Evolutionary conservation across 1,140 invertebrate genomes (phyloP), one percentile per base, ranked within the genome.

Genomic region (Pemphigus obesinymphae): DNA sequence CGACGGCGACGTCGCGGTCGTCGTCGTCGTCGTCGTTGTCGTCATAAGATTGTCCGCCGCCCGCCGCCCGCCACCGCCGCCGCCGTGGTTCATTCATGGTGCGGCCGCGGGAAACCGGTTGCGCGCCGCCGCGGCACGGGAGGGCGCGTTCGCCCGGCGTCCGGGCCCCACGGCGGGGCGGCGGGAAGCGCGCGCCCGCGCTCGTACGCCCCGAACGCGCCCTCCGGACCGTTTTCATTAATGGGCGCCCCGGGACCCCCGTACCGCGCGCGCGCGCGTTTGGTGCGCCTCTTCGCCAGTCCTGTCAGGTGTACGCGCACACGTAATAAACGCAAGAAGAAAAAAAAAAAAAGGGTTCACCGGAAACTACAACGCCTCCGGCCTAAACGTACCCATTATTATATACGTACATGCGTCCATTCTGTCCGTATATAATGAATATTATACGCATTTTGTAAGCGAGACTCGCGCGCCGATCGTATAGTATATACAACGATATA

Each of bases 291-390:
- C 43, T 45, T n/a, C n/a, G n/a, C n/a, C 43, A 11, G 20, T 31
- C 6, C 53, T 23, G 20, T 29, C 76, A 80, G 55, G 76, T 63
- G 6, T 45, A 7, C 29, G 53, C 43, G 11, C 50, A 76, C 50
- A n/a, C 63, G 43, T 29, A 34, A 76, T 76, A 50, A 37, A 61
- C 15, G 61, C 29, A n/a, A 68, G 8, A 43, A 40, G 7, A 68
- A n/a, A n/a, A 10, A 26, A n/a, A 61, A 43, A 80, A 61, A 78
- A 80, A 80, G 76, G 76, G 53, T 80, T 80, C 76, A 80, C 76
- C 76, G 76, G 76, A 80, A 80, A 80, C 76, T 80, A 80, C 76
- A 80, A 80, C 76, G 76, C 76, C 76, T 80, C 37, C 76, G 76
- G 76, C 76, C 37, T 80, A 80, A 80, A 61, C 76, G 76, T 80